These are phyloP conservation scores for Burhinus oedicnemus DNA, from an alignment of 2,113 vertebrate genomes.

Conservation along the genomic window DNA sequence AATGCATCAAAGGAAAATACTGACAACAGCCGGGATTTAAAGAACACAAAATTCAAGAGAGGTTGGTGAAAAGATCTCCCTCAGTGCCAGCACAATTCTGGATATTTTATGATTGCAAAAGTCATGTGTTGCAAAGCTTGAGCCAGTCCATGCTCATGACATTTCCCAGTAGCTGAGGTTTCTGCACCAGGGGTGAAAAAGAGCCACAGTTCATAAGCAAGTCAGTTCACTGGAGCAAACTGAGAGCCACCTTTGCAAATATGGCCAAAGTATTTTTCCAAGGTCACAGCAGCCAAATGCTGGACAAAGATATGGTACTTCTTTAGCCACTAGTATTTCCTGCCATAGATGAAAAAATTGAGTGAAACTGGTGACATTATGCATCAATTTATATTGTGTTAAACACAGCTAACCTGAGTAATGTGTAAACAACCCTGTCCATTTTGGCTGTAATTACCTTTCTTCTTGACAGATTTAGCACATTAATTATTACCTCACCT, in stretches of 20 bases:
- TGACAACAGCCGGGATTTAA: background rate
- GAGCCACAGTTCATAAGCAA: background rate
- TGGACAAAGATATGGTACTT: background rate
- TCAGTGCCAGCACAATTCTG: background rate
- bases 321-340: background rate
- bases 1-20: background rate
- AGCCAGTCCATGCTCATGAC: background rate
- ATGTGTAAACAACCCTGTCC: background rate
- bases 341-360: background rate
- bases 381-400: background rate
- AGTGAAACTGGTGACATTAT: background rate
- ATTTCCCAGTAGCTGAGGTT: slow-evolving; percentile 11
- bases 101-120: background rate
- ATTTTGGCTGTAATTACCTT: background rate
- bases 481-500: background rate
- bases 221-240: background rate
- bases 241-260: background rate
- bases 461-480: background rate
- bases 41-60: background rate
- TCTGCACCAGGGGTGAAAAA: background rate
- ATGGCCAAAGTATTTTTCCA: background rate
- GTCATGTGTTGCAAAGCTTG: background rate
- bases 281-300: background rate
- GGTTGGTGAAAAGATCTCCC: background rate
- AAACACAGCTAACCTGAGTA: background rate